Evolutionary conservation across 2,888 invertebrate genomes (phyloP), one percentile per base, ranked within the genome.

Genomic region (Pyrrhosoma nymphula): DNA sequence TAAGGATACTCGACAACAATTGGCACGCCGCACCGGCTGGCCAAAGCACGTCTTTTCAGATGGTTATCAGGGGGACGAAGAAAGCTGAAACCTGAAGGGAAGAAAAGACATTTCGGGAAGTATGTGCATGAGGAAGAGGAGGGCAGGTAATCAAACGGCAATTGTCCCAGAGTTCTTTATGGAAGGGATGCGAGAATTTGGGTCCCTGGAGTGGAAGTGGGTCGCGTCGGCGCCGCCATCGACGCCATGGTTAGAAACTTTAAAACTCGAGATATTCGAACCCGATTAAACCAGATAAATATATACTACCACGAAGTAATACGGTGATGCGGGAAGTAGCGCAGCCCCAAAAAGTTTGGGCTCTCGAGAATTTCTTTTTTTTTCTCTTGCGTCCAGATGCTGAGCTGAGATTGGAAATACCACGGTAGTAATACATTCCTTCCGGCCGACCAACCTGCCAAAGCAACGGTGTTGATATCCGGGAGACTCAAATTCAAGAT

Each of bases 221-320:
- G 82, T 82, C 82, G 82, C 10, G 30, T 16, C 16, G 35, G 82
- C 82, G 35, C 82, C 35, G 35, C 16, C 82, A 23, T n/a, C 69
- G 0, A 69, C 12, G 35, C 30, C 35, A 82, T 82, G 0, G 35
- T 82, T 82, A 35, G 35, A 35, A 82, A 82, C 30, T 35, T n/a
- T 35, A 82, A 35, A 82, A 35, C 82, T 35, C 30, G 35, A 18
- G 35, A 18, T 82, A 30, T 30, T 82, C 18, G 30, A 82, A 35
- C 35, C 82, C 35, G 82, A 82, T 82, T 82, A 82, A 30, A 35
- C 82, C 82, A 26, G 82, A 82, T 82, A 82, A 82, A 82, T 82
- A 35, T 26, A 82, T 30, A 35, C 35, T 18, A 35, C 14, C 30
- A 16, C 30, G 30, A 35, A 35, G 18, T 35, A 82, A 82, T 82